Evolutionary conservation across 2,797 vertebrate genomes (phyloP).

Genomic region (Pelodytes ibericus): DNA sequence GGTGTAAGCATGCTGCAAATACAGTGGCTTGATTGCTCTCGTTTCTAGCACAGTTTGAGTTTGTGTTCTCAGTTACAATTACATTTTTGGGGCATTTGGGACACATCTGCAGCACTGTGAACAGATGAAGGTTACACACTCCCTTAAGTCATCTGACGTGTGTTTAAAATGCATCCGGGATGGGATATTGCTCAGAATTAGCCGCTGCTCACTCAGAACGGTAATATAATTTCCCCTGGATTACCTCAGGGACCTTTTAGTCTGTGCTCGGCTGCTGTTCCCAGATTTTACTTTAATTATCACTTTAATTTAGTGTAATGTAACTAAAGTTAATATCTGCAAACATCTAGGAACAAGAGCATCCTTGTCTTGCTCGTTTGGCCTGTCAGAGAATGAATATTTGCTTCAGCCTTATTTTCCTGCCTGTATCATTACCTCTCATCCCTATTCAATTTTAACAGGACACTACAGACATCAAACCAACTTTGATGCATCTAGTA

Average conservation of each 20-base stretch:
- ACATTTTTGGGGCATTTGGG: slow-evolving; percentile 28
- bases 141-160: slow-evolving; percentile 18
- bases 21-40: too few species aligned
- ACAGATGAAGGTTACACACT: slow-evolving; percentile 8
- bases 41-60: slow-evolving; percentile 26
- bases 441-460: too few species aligned
- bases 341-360: background rate
- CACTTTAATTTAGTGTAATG: slow-evolving; percentile 10
- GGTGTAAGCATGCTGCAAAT: too few species aligned
- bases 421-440: too few species aligned
- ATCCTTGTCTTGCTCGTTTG: too few species aligned
- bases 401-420: too few species aligned
- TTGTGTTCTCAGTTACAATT: slow-evolving; percentile 20
- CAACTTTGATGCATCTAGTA: too few species aligned
- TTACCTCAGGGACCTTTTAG: slow-evolving; percentile 6
- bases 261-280: background rate
- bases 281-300: slow-evolving; percentile 7
- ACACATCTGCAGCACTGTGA: background rate
- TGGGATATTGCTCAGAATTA: slow-evolving; percentile 15
- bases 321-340: background rate
- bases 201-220: background rate
- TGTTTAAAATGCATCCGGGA: slow-evolving; percentile 37
- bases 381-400: too few species aligned
- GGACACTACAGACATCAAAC: too few species aligned
- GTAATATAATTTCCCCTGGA: slow-evolving; percentile 12